Conservation (phyloP, 1,140 invertebrate species). For the Laodelphax striatellus region DNA sequence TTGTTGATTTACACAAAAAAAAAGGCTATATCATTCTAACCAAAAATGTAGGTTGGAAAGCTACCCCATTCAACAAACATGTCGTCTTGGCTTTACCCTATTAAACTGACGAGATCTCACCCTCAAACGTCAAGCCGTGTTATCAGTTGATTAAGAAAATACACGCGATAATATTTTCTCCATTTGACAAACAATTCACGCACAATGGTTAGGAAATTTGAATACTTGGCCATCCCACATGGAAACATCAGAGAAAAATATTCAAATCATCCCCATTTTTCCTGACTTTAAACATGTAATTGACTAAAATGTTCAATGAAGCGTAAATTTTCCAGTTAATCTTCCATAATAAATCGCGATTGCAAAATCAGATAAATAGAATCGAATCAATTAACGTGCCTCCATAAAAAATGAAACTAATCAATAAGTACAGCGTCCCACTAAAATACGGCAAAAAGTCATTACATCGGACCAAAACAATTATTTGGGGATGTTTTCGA, state of each 20-base stretch:
- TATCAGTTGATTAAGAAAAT: too few species aligned
- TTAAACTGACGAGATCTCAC: too few species aligned
- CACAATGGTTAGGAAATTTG: too few species aligned
- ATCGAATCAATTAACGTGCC: background rate
- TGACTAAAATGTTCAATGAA: constrained; percentile 7
- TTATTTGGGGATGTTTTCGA: constrained; percentile 8
- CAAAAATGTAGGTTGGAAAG: too few species aligned
- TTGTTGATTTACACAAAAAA: too few species aligned
- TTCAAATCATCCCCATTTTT: background rate
- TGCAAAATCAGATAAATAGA: background rate
- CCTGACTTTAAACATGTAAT: background rate
- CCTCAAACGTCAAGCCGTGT: too few species aligned
- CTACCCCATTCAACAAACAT: too few species aligned
- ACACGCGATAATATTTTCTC: too few species aligned
- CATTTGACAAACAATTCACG: too few species aligned
- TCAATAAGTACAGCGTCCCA: constrained; percentile 1
- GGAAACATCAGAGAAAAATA: background rate
- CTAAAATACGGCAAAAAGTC: background rate
- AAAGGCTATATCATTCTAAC: too few species aligned
- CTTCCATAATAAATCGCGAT: background rate
- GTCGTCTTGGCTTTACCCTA: too few species aligned
- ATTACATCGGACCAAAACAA: background rate
- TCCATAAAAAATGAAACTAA: background rate
- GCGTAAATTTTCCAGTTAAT: background rate
- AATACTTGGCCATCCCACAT: too few species aligned